Conservation (phyloP, 2,113 vertebrate species). For the Clupea harengus region DNA sequence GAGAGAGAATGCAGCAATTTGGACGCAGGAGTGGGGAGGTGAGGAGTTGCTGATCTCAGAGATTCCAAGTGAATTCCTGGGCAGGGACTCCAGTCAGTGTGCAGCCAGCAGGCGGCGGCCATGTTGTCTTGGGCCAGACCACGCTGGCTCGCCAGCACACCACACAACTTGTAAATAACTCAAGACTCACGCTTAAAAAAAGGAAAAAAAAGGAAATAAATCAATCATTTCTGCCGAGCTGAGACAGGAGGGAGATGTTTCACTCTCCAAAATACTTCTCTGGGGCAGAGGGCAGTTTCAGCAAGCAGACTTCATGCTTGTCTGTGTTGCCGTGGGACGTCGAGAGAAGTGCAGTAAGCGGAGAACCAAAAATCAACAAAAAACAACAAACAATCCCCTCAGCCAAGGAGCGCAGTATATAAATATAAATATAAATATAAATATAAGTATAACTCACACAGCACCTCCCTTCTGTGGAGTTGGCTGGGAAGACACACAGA, state of each 20-base stretch:
- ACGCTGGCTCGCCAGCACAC: conserved; percentile 21
- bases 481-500: no score
- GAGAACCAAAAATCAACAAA: conserved; percentile 46
- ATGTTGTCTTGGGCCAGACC: conserved; percentile 50
- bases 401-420: no score
- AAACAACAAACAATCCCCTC: conserved; percentile 23
- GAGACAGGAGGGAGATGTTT: not conserved
- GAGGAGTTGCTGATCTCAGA: conserved; percentile 51
- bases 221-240: conserved; percentile 1
- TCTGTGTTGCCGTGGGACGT: conserved; percentile 29
- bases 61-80: conserved; percentile 73
- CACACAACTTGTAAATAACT: conserved; percentile 43
- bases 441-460: no score
- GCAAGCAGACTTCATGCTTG: conserved; percentile 31
- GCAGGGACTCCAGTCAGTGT: conserved; percentile 52
- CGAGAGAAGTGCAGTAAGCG: conserved; percentile 50
- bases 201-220: conserved; percentile 18
- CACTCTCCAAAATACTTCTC: not conserved
- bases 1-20: not conserved
- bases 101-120: conserved; percentile 46
- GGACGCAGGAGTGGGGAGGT: not conserved
- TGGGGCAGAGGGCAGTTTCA: not conserved
- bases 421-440: no score
- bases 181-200: conserved; percentile 25
- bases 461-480: no score